phyloP scores from a whole-genome alignment of 2,888 invertebrate species.

The Gibbula magus region DNA sequence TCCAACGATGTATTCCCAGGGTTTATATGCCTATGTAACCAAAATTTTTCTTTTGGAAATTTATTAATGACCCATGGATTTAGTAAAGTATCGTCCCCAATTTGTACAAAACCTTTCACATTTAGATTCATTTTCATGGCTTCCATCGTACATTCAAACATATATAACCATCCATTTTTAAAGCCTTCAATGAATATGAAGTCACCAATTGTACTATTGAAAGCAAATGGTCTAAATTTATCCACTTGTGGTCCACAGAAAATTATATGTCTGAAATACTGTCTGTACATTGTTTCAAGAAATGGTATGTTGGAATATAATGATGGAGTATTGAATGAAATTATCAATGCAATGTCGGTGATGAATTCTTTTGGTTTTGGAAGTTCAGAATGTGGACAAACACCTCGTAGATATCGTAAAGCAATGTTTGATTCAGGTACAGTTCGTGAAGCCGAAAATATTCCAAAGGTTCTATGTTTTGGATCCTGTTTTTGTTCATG shows the following conservation, averaged over 20 bases:
- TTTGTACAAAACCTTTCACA: not conserved
- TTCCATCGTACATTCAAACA: not conserved
- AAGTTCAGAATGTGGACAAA: not conserved
- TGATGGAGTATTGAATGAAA: not conserved
- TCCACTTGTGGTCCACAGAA: not conserved
- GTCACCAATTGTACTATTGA: not conserved
- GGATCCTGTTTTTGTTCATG: too few relatives aligned
- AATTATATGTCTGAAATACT: not conserved
- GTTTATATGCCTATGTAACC: not conserved
- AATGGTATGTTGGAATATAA: not conserved
- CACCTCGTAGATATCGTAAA: not conserved
- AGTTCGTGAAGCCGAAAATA: too few relatives aligned
- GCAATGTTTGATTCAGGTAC: not conserved
- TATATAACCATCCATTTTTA: not conserved
- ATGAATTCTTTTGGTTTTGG: not conserved
- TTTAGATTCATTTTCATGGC: not conserved
- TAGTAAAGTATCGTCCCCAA: not conserved
- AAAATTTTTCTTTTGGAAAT: not conserved
- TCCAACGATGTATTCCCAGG: not conserved
- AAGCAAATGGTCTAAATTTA: not conserved
- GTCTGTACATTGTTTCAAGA: not conserved
- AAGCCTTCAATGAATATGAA: not conserved
- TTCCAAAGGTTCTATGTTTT: too few relatives aligned
- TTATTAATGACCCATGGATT: not conserved
- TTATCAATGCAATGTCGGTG: not conserved